A percentile compares a stretch with the other conserved stretches of the same genome.
Evolutionary conservation across 1,140 invertebrate species (phyloP).

Genomic region (Phthorimaea operculella): DNA sequence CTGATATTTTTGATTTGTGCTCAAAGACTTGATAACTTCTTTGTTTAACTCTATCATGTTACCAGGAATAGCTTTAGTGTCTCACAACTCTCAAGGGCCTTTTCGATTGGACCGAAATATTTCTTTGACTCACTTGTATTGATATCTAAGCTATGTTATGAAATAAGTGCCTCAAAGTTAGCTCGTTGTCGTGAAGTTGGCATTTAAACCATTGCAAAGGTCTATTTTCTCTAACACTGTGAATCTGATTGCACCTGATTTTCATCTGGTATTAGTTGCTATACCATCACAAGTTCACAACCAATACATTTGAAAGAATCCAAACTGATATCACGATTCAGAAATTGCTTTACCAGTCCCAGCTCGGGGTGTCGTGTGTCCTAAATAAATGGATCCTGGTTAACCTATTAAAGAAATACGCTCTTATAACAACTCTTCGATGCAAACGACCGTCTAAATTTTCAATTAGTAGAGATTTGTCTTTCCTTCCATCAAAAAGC

Average conservation of each 20-base stretch:
- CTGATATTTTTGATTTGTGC: constrained; percentile 34
- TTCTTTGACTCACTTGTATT: constrained; percentile 23
- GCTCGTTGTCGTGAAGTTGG: constrained; percentile 7
- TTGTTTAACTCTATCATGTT: constrained; percentile 12
- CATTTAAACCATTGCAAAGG: constrained; percentile 22
- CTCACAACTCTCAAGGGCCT: constrained; percentile 18
- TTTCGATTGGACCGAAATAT: constrained; percentile 26
- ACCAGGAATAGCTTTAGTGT: not conserved
- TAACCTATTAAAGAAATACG: constrained; percentile 26
- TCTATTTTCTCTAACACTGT: constrained; percentile 18
- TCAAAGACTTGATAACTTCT: constrained; percentile 19
- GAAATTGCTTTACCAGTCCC: constrained; percentile 11
- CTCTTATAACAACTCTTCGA: constrained; percentile 13
- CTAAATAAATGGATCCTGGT: constrained; percentile 27
- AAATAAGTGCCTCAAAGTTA: constrained; percentile 33
- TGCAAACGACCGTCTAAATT: constrained; percentile 16
- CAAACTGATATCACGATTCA: constrained; percentile 4
- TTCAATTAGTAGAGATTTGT: constrained; percentile 20
- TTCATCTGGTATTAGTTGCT: constrained; percentile 21
- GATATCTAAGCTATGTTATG: constrained; percentile 27
- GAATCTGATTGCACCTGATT: constrained; percentile 19
- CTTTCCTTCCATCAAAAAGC: constrained; percentile 14
- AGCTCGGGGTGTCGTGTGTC: constrained; percentile 23
- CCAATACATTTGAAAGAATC: constrained; percentile 18
- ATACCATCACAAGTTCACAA: constrained; percentile 33